These are phyloP conservation scores for Acipenser oxyrinchus DNA, from an alignment of 2,797 vertebrate genomes.

Conservation along the genomic window DNA sequence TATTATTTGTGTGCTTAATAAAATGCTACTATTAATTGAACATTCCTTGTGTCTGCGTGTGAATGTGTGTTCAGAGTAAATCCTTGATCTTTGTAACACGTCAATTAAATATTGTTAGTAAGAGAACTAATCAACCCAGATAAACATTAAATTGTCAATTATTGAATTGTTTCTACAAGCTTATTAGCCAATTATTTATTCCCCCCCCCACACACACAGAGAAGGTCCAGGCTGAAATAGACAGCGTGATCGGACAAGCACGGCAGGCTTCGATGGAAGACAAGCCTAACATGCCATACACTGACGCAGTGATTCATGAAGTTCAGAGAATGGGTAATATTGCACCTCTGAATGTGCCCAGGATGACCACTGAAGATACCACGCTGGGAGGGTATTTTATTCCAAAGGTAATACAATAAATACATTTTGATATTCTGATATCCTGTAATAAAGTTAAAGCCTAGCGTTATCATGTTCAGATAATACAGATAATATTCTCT, in stretches of 20 bases:
- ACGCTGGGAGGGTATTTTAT: conserved; percentile 55
- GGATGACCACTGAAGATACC: conserved; percentile 47
- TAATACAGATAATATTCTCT: too few relatives aligned
- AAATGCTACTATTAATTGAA: too few relatives aligned
- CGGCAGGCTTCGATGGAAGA: conserved; percentile 49
- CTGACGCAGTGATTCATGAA: conserved; percentile 72
- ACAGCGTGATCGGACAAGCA: conserved; percentile 57
- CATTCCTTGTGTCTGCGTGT: too few relatives aligned
- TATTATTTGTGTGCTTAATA: too few relatives aligned
- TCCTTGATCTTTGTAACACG: too few relatives aligned
- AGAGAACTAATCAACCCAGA: too few relatives aligned
- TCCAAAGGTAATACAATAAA: conserved; percentile 60
- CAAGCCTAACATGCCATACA: conserved; percentile 65
- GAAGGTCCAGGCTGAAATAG: conserved; percentile 73
- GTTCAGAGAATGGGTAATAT: conserved; percentile 65
- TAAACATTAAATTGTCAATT: too few relatives aligned
- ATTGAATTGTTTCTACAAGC: not conserved
- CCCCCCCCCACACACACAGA: conserved; percentile 46
- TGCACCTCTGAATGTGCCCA: conserved; percentile 54
- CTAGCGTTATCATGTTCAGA: too few relatives aligned
- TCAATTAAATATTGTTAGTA: too few relatives aligned
- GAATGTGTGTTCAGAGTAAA: too few relatives aligned
- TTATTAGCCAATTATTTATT: not conserved
- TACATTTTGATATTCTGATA: too few relatives aligned
- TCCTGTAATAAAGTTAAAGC: too few relatives aligned